Evolutionary conservation across 2,797 vertebrate genomes (phyloP).

Genomic region (Pipistrellus kuhlii): DNA sequence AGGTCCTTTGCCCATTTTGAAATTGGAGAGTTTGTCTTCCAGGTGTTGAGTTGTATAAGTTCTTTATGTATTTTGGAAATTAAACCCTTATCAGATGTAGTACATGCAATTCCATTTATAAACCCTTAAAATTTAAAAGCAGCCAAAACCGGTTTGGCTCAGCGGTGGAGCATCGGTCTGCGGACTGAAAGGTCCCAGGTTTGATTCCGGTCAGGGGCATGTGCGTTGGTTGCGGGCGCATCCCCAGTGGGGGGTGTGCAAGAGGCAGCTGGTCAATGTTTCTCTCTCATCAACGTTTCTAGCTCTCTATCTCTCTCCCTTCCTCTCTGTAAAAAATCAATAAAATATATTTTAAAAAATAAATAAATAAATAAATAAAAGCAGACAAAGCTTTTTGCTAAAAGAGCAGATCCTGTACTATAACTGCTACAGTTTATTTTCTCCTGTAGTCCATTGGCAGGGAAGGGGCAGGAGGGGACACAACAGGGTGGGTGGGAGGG

Average conservation of each 20-base stretch:
- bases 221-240: too few species aligned
- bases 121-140: slow-evolving; percentile 5
- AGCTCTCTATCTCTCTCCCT: too few species aligned
- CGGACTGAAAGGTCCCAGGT: too few species aligned
- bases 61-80: neutral
- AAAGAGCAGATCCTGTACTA: neutral
- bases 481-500: slow-evolving; percentile 1
- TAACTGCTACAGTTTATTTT: neutral
- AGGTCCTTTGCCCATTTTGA: neutral
- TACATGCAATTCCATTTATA: neutral
- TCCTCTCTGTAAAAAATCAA: too few species aligned
- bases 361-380: too few species aligned
- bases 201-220: too few species aligned
- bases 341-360: too few species aligned
- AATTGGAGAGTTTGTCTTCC: neutral
- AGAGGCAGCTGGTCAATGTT: too few species aligned
- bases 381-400: neutral
- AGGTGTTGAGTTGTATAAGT: neutral
- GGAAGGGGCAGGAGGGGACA: slow-evolving; percentile 49
- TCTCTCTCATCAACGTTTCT: too few species aligned
- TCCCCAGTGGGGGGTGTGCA: too few species aligned
- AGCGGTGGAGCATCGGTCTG: too few species aligned
- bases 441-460: neutral
- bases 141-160: too few species aligned
- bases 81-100: neutral